Evolutionary conservation across 2,113 vertebrate species (phyloP).

Genomic region (Natator depressus): DNA sequence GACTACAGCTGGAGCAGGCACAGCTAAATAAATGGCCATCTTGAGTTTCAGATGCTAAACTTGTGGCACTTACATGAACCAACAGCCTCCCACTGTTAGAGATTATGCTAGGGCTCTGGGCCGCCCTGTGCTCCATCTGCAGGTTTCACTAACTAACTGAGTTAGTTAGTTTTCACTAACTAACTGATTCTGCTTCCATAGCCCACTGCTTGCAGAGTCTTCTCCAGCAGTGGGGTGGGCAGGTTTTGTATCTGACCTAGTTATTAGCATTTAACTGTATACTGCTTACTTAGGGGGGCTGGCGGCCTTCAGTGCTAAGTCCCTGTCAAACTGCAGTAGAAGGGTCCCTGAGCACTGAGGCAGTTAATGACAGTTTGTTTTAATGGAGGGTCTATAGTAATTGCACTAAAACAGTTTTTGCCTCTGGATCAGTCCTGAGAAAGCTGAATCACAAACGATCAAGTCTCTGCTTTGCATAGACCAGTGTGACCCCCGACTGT

Average conservation of each 20-base stretch:
- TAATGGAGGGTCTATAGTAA: not conserved
- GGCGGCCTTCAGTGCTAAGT: not conserved
- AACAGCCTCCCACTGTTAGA: accelerated
- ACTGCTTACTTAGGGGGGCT: not conserved
- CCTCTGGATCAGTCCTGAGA: not conserved
- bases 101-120: not conserved
- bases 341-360: accelerated
- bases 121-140: not conserved
- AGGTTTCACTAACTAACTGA: not conserved
- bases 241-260: not conserved
- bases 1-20: not conserved
- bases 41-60: not conserved
- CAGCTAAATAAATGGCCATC: not conserved
- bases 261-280: not conserved
- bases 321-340: not conserved
- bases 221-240: not conserved
- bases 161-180: not conserved
- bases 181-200: not conserved
- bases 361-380: not conserved
- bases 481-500: constrained; percentile 9
- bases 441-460: not conserved
- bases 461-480: constrained; percentile 9
- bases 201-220: not conserved
- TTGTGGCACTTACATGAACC: not conserved
- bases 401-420: not conserved